Base-by-base conservation (phyloP, 2,888 invertebrate species). In the Brachyptera putata region DNA sequence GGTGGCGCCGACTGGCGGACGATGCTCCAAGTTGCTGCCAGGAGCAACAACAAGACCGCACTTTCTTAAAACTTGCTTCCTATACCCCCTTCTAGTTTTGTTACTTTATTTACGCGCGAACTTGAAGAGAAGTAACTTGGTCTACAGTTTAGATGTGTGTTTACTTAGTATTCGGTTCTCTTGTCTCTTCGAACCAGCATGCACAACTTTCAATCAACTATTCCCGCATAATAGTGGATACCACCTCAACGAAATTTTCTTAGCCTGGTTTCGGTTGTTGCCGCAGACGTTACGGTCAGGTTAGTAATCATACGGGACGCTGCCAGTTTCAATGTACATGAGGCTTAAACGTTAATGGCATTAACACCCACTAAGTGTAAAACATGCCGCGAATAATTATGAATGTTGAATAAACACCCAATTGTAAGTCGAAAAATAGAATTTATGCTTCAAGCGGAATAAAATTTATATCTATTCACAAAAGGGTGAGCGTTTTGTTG, bases 1-100 rank as follows among this genome's bases (percentile, higher is more conserved):
- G 53, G 53, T 53, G 53, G 53, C 53, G 53, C 53, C 53, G 53
- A 53, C 53, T 53, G 53, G 16, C 14, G 49, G 49, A 26, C 26
- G 11, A 50, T 21, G 41, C 16, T 21, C 41, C 3, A 41, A 50
- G 26, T 50, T 26, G 26, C 7, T 36, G 53, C 34, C 53, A 36
- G 53, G 22, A 34, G 53, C 53, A 53, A 53, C 53, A 53, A 53
- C 53, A 53, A 18, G 34, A 21, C 36, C 34, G 26, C 24, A 26
- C 25, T 26, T 50, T 50, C 49, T 1, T 50, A n/a, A 11, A 25
- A 25, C 53, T 34, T 34, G 53, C 53, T 13, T 21, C 46, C 3
- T 43, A 46, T 4, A 2, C 13, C 24, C 24, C 30, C 30, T n/a
- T 24, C 18, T 24, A 7, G 46, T 46, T 46, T 46, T 36, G 53